Evolutionary conservation across 1,140 invertebrate species (phyloP), one percentile per base, ranked within the genome.

Genomic region (Caenorhabditis tropicalis): DNA sequence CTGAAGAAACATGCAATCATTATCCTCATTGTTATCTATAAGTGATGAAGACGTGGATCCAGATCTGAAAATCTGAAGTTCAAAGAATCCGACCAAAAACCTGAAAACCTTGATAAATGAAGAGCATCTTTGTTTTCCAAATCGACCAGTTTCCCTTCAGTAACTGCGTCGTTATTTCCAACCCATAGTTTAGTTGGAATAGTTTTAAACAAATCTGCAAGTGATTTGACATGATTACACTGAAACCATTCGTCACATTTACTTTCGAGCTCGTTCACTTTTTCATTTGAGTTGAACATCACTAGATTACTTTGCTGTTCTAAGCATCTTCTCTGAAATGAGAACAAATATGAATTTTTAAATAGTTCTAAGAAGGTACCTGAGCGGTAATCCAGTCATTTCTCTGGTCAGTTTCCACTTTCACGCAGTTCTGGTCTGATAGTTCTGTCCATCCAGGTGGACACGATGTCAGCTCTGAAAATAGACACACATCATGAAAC

Each of bases 11-110:
- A 74, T 29, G 19, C 81, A 56, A 24, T 82, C 36, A n/a, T 51
- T 43, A n/a, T 65, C 58, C 9, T 82, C 82, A n/a, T 82, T 82
- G n/a, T 60, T 60, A 27, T 82, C 60, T 3, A 58, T 82, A 3
- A 51, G 27, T 10, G 48, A 24, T 24, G 81, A 21, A 31, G 33
- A 43, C 33, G 9, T 70, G 31, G n/a, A n/a, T 27, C 21, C 60
- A 7, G 19, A 3, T 70, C 21, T 43, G 29, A 31, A 82, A 5
- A 1, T 19, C 29, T 56, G 53, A 15, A 21, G 24, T 48, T 70
- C n/a, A 24, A 43, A 0, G 21, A 19, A 15, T n/a, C 43, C 7
- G 19, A 27, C 21, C 15, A 31, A 51, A 48, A 36, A 58, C n/a
- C 7, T 51, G 15, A 19, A 16, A 51, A 74, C 65, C 36, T 16